A percentile compares a stretch with the other conserved stretches of the same genome.
These are phyloP conservation scores for Ectropis grisescens DNA, from an alignment of 1,140 invertebrate species.

Conservation along the genomic window DNA sequence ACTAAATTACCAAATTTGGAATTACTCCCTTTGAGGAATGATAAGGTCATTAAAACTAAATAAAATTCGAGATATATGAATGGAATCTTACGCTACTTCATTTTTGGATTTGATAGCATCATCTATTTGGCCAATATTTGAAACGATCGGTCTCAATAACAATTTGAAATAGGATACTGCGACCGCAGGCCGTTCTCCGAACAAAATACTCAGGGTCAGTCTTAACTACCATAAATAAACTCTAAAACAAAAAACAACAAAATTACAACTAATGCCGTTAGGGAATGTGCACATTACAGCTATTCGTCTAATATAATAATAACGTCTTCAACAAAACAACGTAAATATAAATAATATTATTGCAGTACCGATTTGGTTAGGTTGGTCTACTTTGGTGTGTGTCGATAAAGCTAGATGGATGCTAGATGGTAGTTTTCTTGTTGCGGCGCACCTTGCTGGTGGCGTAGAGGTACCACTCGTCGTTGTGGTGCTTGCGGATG, in stretches of 20 bases:
- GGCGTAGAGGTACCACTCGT: conserved; percentile 63
- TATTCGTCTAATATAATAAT: conserved; percentile 54
- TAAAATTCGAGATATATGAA: conserved; percentile 44
- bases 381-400: conserved; percentile 55
- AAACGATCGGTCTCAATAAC: too few species aligned
- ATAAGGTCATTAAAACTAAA: conserved; percentile 48
- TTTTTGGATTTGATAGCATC: too few species aligned
- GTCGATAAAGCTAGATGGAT: conserved; percentile 1
- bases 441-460: conserved; percentile 58
- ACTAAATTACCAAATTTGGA: conserved; percentile 58
- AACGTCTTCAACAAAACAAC: conserved; percentile 52
- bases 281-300: conserved; percentile 64
- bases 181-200: conserved; percentile 27
- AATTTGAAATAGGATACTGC: background rate
- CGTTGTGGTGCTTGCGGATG: conserved; percentile 80
- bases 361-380: conserved; percentile 63
- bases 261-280: conserved; percentile 52
- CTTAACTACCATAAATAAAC: conserved; percentile 57
- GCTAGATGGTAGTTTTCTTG: conserved; percentile 50
- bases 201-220: conserved; percentile 58
- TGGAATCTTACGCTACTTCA: too few species aligned
- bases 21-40: conserved; percentile 59
- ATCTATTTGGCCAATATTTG: too few species aligned
- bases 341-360: conserved; percentile 61
- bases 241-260: conserved; percentile 64